Evolutionary conservation across 2,797 vertebrate genomes (phyloP).

Genomic region (Rhynchonycteris naso): DNA sequence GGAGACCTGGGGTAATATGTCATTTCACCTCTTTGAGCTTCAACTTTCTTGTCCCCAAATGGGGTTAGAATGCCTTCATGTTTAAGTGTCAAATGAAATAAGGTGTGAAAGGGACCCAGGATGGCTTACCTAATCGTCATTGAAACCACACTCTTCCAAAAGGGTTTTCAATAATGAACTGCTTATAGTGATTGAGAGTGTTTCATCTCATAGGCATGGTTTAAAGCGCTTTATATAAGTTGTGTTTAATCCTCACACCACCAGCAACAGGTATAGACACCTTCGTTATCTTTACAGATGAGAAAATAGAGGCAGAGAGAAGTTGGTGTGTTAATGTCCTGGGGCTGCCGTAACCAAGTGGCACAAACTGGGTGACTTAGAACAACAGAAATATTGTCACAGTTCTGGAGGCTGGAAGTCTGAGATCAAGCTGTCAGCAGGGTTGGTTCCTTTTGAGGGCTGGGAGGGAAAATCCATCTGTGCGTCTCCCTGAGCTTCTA

Average conservation of each 20-base stretch:
- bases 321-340: background rate
- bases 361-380: background rate
- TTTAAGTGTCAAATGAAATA: background rate
- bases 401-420: background rate
- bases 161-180: background rate
- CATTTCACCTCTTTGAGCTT: background rate
- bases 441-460: accelerated
- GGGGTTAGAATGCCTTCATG: background rate
- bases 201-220: background rate
- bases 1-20: background rate
- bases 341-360: background rate
- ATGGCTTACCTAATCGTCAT: background rate
- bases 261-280: background rate
- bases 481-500: background rate
- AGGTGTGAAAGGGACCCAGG: too few species aligned
- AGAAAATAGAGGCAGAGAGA: background rate
- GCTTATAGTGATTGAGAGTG: background rate
- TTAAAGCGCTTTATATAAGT: background rate
- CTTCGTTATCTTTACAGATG: background rate
- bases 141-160: background rate
- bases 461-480: accelerated
- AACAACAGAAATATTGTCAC: background rate
- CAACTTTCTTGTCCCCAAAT: background rate
- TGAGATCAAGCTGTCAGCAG: background rate
- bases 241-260: background rate